A percentile compares a stretch with the other conserved stretches of the same genome.
These are phyloP conservation scores for Agrypnus murinus DNA, from an alignment of 2,888 invertebrate genomes.

Conservation along the genomic window DNA sequence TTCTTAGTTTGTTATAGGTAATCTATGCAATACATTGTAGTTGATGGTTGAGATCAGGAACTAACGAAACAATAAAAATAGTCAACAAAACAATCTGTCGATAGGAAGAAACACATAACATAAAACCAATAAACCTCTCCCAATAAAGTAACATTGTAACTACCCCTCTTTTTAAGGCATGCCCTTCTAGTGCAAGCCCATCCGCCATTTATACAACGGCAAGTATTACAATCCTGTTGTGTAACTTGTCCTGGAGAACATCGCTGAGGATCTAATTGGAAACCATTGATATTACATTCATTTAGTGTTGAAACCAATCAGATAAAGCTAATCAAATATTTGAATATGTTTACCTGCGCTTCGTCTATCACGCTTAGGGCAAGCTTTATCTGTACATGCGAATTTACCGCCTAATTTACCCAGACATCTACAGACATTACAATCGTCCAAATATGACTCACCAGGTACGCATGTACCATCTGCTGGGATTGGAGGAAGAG, in stretches of 20 bases:
- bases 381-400: slow-evolving; percentile 19
- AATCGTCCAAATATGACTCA: slow-evolving; percentile 29
- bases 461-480: slow-evolving; percentile 31
- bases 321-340: neutral
- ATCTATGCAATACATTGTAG: too few relatives aligned
- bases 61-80: too few relatives aligned
- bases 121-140: too few relatives aligned
- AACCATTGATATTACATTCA: neutral
- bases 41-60: too few relatives aligned
- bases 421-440: slow-evolving; percentile 18
- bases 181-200: slow-evolving; percentile 55
- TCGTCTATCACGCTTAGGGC: neutral
- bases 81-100: too few relatives aligned
- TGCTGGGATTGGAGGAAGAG: slow-evolving; percentile 25
- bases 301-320: too few relatives aligned
- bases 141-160: too few relatives aligned
- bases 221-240: slow-evolving; percentile 59
- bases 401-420: neutral
- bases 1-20: too few relatives aligned
- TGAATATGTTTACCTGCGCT: slow-evolving; percentile 9
- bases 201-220: slow-evolving; percentile 56
- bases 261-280: slow-evolving; percentile 8
- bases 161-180: neutral
- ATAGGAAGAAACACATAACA: too few relatives aligned
- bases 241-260: slow-evolving; percentile 44